Conservation (phyloP, 1,140 invertebrate species). For the Polyergus mexicanus region DNA sequence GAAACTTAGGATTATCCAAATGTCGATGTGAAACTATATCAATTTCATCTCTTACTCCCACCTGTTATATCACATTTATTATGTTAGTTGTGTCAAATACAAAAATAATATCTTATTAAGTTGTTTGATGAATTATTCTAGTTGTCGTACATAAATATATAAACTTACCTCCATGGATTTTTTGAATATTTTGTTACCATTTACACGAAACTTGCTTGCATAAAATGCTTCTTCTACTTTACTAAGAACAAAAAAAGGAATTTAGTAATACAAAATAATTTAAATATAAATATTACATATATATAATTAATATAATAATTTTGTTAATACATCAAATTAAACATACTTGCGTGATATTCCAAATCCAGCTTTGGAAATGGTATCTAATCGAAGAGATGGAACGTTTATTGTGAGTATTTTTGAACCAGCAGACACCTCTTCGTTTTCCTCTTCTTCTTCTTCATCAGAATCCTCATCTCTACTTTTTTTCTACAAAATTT, state of each 20-base stretch:
- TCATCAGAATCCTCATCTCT: conserved; percentile 37
- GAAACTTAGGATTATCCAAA: conserved; percentile 88
- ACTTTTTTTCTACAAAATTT: conserved; percentile 2
- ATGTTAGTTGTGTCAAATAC: not conserved
- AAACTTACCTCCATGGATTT: conserved; percentile 87
- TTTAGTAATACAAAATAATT: conserved; percentile 39
- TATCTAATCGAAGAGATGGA: conserved; percentile 89
- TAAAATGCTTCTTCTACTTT: conserved; percentile 90
- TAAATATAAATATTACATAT: not conserved
- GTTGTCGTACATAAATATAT: not conserved
- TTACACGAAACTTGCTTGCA: conserved; percentile 89
- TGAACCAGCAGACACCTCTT: not conserved
- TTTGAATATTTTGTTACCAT: conserved; percentile 89
- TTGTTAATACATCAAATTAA: conserved; percentile 24
- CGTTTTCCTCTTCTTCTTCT: not conserved
- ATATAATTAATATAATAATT: not conserved
- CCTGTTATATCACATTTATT: conserved; percentile 79
- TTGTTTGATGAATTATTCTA: not conserved
- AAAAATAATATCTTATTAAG: conserved; percentile 31
- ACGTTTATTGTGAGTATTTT: conserved; percentile 88
- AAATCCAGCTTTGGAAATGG: conserved; percentile 89
- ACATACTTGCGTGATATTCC: conserved; percentile 88
- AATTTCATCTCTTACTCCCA: conserved; percentile 88
- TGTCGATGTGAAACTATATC: conserved; percentile 88
- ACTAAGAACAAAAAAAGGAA: conserved; percentile 80